Base-by-base conservation (phyloP, 1,140 invertebrate genomes). In the Cydia strobilella region DNA sequence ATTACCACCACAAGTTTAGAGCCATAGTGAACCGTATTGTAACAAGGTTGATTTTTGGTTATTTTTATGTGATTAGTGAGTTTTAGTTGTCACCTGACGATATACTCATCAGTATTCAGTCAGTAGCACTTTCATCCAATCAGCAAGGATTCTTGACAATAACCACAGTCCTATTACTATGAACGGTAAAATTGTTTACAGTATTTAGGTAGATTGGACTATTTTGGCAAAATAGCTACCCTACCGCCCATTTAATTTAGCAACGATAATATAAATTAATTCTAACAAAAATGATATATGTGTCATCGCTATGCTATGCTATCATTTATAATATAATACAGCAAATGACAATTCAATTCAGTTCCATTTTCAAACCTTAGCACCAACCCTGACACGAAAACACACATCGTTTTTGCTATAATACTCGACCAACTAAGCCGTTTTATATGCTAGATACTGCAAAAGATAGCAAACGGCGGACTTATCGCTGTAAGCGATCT, bases 311-410 rank as follows among this genome's bases (percentile, higher is more conserved):
- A 59, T 23, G 54, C 54, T 59, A 35, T 15, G 31, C 27, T 66
- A 31, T 66, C 31, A 35, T 35, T 69, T 69, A 35, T 35, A 9
- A 65, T 35, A 35, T 35, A 31, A 66, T 31, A 35, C 13, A 18
- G 27, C 27, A 69, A 35, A 69, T 69, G 65, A 69, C 25, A 69
- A 69, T 35, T 5, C 62, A 15, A 39, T 66, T 69, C 65, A 69
- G 65, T 69, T 69, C 31, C 13, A 66, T 35, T n/a, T 69, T 69
- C 63, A 65, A 39, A 69, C 31, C 65, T 69, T 69, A 69, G 65
- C 65, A 69, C 65, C 65, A 69, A 7, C 35, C 65, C 65, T 18
- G 65, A 69, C 15, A 69, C 31, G 18, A 35, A 39, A 59, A 23
- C 54, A 23, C n/a, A 51, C 12, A 59, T 59, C 1, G 48, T n/a